Conservation (phyloP, 2,888 invertebrate species). For the Ophion ventricosus region DNA sequence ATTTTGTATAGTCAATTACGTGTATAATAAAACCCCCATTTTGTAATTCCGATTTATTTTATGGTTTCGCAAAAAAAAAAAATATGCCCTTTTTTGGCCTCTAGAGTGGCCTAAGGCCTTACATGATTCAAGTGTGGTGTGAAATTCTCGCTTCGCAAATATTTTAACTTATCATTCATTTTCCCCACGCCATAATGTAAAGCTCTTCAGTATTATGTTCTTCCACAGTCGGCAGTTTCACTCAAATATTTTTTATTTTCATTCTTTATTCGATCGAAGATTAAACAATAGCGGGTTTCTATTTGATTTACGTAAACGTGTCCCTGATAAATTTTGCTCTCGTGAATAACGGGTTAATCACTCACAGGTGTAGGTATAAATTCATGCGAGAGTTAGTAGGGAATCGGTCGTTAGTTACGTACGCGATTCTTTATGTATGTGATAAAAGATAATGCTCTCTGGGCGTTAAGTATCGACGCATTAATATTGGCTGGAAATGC, state of each 20-base stretch:
- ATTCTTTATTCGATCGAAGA: not conserved
- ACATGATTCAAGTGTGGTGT: too few relatives aligned
- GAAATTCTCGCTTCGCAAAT: not conserved
- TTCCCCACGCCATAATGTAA: not conserved
- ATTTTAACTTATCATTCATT: not conserved
- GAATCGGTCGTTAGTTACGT: slow-evolving; percentile 48
- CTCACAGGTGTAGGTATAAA: slow-evolving; percentile 30
- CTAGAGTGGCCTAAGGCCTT: too few relatives aligned
- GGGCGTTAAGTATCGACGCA: slow-evolving; percentile 14
- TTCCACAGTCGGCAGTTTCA: not conserved
- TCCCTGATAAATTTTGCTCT: not conserved
- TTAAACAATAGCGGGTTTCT: not conserved
- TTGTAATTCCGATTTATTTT: too few relatives aligned
- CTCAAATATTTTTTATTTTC: not conserved
- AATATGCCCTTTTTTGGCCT: too few relatives aligned
- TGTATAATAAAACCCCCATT: too few relatives aligned
- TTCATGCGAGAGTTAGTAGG: slow-evolving; percentile 28
- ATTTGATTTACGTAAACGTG: not conserved
- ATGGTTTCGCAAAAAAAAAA: too few relatives aligned
- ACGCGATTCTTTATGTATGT: slow-evolving; percentile 32
- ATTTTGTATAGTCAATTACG: too few relatives aligned
- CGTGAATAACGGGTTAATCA: slow-evolving; percentile 13
- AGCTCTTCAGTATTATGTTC: not conserved
- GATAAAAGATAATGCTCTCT: slow-evolving; percentile 35
- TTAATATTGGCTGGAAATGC: not conserved